Percentiles rank a stretch among this genome's conserved stretches.
These are phyloP conservation scores for Neoascia interrupta DNA, from an alignment of 2,888 invertebrate species.

Conservation along the genomic window DNA sequence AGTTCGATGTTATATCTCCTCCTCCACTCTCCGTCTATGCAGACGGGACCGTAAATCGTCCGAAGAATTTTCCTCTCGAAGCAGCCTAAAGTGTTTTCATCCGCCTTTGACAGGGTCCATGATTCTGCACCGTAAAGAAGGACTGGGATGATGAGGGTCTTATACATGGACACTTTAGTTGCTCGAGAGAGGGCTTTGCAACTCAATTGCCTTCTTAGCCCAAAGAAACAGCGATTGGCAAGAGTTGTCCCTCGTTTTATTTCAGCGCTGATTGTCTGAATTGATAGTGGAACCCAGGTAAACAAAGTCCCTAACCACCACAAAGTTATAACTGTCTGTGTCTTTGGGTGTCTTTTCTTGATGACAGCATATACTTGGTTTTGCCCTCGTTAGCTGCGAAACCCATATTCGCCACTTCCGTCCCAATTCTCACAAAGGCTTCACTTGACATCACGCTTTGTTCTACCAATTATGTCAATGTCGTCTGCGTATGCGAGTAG, in stretches of 20 bases:
- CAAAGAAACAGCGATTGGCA: conserved; percentile 11
- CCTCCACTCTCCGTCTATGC: too few relatives aligned
- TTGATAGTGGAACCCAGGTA: neutral
- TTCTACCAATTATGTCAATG: neutral
- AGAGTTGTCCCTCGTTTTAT: conserved; percentile 3
- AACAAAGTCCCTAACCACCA: neutral
- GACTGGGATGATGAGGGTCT: neutral
- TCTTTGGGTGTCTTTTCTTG: neutral
- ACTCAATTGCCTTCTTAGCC: conserved; percentile 7
- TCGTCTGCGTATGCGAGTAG: neutral
- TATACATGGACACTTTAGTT: too few relatives aligned
- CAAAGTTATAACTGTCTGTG: neutral
- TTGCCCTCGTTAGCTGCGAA: neutral
- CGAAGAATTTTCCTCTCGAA: neutral
- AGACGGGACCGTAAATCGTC: neutral
- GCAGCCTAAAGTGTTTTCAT: neutral
- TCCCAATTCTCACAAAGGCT: neutral
- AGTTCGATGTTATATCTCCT: too few relatives aligned
- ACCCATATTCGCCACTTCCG: neutral
- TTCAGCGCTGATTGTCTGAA: neutral
- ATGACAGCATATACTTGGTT: neutral
- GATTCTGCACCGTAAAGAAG: neutral
- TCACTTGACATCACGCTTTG: neutral
- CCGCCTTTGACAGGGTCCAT: neutral
- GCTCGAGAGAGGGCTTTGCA: neutral